These are phyloP conservation scores for Oceanodroma tethys DNA, from an alignment of 2,113 vertebrate genomes.

Conservation along the genomic window DNA sequence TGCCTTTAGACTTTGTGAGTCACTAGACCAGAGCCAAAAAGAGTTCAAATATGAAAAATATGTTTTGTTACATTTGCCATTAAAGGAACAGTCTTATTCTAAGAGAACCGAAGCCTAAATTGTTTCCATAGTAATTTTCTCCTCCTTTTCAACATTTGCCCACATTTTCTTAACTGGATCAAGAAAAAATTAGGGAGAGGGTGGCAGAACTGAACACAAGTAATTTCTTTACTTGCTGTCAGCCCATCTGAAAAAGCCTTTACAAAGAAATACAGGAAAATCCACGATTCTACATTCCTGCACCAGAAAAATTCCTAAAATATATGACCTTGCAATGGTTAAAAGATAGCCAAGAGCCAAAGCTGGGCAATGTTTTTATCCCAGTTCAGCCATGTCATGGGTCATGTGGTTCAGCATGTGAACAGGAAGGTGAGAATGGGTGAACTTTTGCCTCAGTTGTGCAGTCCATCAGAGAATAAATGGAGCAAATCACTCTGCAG, in stretches of 20 bases:
- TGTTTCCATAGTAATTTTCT: background rate
- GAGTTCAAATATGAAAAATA: slow-evolving; percentile 35
- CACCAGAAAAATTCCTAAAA: slow-evolving; percentile 33
- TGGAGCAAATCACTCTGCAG: slow-evolving; percentile 90
- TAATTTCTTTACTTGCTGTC: background rate
- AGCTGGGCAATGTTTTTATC: slow-evolving; percentile 61
- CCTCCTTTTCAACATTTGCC: background rate
- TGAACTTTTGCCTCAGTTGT: slow-evolving; percentile 90
- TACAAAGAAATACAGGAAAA: slow-evolving; percentile 11
- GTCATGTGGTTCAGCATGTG: slow-evolving; percentile 81
- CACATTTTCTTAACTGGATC: background rate
- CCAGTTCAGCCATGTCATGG: slow-evolving; percentile 70
- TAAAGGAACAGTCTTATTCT: background rate
- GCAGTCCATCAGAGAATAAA: slow-evolving; percentile 93
- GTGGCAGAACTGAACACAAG: background rate
- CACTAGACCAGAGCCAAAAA: background rate
- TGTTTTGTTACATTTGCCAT: background rate
- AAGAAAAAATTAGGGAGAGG: background rate
- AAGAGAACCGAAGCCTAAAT: background rate
- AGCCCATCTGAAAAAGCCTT: background rate
- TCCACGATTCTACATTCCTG: background rate
- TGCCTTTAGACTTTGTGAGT: background rate
- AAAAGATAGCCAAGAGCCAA: slow-evolving; percentile 65
- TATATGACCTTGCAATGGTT: slow-evolving; percentile 45
- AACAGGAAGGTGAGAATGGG: slow-evolving; percentile 91